Percentiles rank a stretch among this genome's conserved stretches.
phyloP scores from a whole-genome alignment of 2,888 invertebrate species.

The Nemotelus pantherinus region DNA sequence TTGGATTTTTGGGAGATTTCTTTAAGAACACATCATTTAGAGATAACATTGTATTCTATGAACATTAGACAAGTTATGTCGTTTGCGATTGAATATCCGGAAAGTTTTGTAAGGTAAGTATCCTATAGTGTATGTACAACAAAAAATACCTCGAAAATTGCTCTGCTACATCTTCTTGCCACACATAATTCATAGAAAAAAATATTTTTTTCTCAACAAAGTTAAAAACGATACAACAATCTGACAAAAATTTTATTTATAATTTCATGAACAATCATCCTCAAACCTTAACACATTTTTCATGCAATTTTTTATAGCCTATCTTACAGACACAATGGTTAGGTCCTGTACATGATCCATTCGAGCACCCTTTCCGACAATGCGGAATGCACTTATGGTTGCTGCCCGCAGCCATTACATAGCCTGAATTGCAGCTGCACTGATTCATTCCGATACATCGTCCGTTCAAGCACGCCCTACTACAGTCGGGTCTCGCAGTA shows the following conservation, averaged over 20 bases:
- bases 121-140: no score
- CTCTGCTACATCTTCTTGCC: no score
- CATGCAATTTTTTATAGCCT: constrained; percentile 11
- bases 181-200: no score
- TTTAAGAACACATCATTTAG: no score
- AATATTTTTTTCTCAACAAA: no score
- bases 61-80: no score
- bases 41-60: no score
- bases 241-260: not conserved
- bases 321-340: constrained; percentile 21
- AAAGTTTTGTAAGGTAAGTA: no score
- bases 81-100: no score
- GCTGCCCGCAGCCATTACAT: constrained; percentile 36
- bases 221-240: no score
- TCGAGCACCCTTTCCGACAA: constrained; percentile 1
- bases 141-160: no score
- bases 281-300: constrained; percentile 5
- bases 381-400: constrained; percentile 22
- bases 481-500: constrained; percentile 58
- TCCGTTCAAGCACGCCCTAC: constrained; percentile 62
- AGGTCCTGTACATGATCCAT: constrained; percentile 26
- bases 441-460: constrained; percentile 68
- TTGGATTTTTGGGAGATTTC: no score
- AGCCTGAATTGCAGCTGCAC: constrained; percentile 69
- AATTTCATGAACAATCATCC: not conserved